Evolutionary conservation across 2,797 vertebrate species (phyloP), one percentile per base, ranked within the genome.

Genomic region (Sebastes jordani): DNA sequence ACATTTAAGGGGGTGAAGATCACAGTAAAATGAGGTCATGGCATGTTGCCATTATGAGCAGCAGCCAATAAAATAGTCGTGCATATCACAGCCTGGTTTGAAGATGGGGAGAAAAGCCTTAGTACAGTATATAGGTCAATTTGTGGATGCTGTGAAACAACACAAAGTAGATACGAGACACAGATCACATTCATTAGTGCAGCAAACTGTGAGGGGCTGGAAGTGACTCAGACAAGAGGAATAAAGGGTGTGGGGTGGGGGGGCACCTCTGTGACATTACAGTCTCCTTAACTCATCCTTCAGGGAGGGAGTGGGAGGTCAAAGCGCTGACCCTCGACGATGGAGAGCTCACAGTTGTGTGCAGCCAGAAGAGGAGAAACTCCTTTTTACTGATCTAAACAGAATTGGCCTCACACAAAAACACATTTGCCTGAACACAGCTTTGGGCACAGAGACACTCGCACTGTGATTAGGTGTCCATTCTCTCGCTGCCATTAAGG

Each of bases 181-280:
- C 73, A 86, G 73, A 87, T 87, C 73, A 77, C 59, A 56, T 75
- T 89, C 87, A 86, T 87, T 83, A 85, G 80, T 14, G 83, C 71
- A 59, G 38, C 58, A 74, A 80, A 84, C 83, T 82, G 77, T 62
- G 76, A 75, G 30, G 71, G 54, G 54, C 54, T 71, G 27, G 78
- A 75, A 63, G 59, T 84, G 80, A 82, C 59, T 89, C 76, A 63
- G 75, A 74, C 27, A 11, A 60, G 76, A 46, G 38, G 60, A 70
- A n/a, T 30, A 64, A 56, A 6, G 46, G 60, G n/a, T 11, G 16
- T 52, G 49, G 49, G 20, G 49, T n/a, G 38, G 36, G 25, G 74
- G 67, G 62, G 64, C 22, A 23, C 63, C 66, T 78, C 56, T 65
- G 68, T 90, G 84, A 89, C 82, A 88, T 81, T 84, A 89, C 72